A percentile compares a stretch with the other conserved stretches of the same genome.
phyloP scores from a whole-genome alignment of 2,888 invertebrate species.

The Caenorhabditis japonica region DNA sequence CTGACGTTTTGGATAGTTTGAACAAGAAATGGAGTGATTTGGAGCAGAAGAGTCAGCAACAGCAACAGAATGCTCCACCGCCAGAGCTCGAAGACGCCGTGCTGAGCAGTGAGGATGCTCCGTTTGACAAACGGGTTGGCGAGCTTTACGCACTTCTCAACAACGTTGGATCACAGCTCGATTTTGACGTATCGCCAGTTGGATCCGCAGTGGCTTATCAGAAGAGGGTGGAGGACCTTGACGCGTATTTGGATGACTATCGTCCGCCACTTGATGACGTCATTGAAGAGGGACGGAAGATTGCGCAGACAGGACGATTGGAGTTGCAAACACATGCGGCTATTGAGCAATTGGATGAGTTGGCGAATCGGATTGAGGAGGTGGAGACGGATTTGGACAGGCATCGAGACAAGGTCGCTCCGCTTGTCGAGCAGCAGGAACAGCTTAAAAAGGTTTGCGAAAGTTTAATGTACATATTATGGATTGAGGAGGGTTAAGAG shows the following conservation, averaged over 20 bases:
- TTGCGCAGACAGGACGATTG: constrained; percentile 71
- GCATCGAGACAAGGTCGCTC: constrained; percentile 42
- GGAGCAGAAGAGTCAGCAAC: constrained; percentile 45
- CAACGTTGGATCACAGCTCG: constrained; percentile 54
- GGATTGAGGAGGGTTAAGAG: too few species aligned
- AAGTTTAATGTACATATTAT: too few species aligned
- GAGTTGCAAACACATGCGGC: constrained; percentile 70
- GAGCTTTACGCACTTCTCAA: constrained; percentile 47
- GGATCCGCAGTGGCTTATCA: constrained; percentile 47
- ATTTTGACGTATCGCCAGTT: constrained; percentile 65
- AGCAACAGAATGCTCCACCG: not conserved
- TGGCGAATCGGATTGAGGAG: constrained; percentile 54
- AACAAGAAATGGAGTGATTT: constrained; percentile 54
- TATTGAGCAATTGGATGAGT: constrained; percentile 70
- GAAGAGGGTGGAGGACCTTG: constrained; percentile 56
- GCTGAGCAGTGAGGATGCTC: constrained; percentile 24
- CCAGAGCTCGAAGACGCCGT: constrained; percentile 18
- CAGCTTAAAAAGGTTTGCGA: constrained; percentile 26
- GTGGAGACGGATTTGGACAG: constrained; percentile 47
- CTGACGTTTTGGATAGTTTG: constrained; percentile 28
- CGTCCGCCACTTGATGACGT: constrained; percentile 63
- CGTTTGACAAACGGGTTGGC: constrained; percentile 44
- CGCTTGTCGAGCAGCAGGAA: constrained; percentile 47
- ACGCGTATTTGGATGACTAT: constrained; percentile 46
- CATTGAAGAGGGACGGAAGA: constrained; percentile 65